Conservation (phyloP, 2,888 invertebrate genomes). For the Meganola albula region DNA sequence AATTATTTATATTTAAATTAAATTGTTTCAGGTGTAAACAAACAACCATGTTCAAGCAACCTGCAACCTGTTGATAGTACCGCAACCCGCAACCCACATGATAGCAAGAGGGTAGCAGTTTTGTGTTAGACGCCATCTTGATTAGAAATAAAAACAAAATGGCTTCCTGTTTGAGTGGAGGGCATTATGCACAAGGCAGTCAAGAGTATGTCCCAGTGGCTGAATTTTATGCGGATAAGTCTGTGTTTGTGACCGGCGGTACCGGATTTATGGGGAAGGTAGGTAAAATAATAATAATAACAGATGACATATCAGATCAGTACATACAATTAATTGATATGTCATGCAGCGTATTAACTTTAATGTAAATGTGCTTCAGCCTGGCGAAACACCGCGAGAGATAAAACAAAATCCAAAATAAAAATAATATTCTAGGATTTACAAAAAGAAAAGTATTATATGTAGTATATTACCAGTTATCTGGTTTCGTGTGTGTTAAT, state of each 20-base stretch:
- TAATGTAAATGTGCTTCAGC: too few relatives aligned
- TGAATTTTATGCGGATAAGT: conserved; percentile 84
- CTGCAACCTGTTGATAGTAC: conserved; percentile 15
- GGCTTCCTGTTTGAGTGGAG: conserved; percentile 61
- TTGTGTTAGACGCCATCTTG: too few relatives aligned
- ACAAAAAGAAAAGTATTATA: too few relatives aligned
- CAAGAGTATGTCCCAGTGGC: conserved; percentile 75
- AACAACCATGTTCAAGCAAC: conserved; percentile 38
- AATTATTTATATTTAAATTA: not conserved
- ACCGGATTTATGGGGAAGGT: conserved; percentile 94
- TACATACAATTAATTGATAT: too few relatives aligned
- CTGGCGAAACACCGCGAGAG: too few relatives aligned
- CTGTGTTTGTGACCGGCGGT: conserved; percentile 88
- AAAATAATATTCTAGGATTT: too few relatives aligned
- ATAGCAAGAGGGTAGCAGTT: conserved; percentile 13
- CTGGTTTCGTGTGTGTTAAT: too few relatives aligned
- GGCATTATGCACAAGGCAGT: conserved; percentile 44
- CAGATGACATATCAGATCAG: too few relatives aligned
- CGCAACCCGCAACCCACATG: conserved; percentile 15
- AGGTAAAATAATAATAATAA: conserved; percentile 12
- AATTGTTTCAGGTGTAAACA: conserved; percentile 37
- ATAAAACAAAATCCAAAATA: too few relatives aligned
- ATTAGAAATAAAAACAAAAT: conserved; percentile 40
- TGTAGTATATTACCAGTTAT: too few relatives aligned
- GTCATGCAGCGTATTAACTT: too few relatives aligned